Evolutionary conservation across 2,888 invertebrate species (phyloP), one percentile per base, ranked within the genome.

Genomic region (Melieria crassipennis): DNA sequence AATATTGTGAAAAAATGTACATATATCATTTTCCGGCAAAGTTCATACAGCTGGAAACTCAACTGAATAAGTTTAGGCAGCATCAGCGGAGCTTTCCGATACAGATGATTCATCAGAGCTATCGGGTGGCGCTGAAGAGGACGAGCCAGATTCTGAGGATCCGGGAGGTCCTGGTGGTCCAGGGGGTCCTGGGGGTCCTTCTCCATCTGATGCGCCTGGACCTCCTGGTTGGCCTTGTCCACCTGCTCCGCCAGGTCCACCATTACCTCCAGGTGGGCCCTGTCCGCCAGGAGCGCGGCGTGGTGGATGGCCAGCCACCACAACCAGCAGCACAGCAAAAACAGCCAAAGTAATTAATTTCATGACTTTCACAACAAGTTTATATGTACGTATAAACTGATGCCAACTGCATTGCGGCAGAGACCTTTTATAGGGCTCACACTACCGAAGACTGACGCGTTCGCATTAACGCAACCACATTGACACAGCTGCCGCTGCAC

Each of bases 331-430:
- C 7, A 79, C 45, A 5, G 76, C 73, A 10, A 79, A 79, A 13
- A 79, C 55, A 60, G 62, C 73, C 65, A 78, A 42, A 48, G 79
- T 77, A 48, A 77, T 63, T 43, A 75, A 62, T 75, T 73, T 76
- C 78, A 79, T 79, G 47, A 30, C 71, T 30, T 5, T 13, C 50
- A 50, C 9, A 50, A 50, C 50, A 30, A 30, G 30, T 30, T 30
- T 30, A 30, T 30, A 30, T 30, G 3, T 30, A 43, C 9, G 5
- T 60, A n/a, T 45, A 7, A 30, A 30, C 30, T 30, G 30, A 30
- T 30, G 30, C 30, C 30, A 30, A 30, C 30, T 30, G 30, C 30
- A 30, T 30, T 30, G 30, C 30, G 30, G 3, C 30, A 2, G 30
- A 30, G 30, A 30, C 30, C 2, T 30, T 30, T 30, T 30, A 30